Percentiles rank a stretch among this genome's conserved stretches.
Conservation (phyloP, 2,797 vertebrate genomes). For the Novumbra hubbsi region DNA sequence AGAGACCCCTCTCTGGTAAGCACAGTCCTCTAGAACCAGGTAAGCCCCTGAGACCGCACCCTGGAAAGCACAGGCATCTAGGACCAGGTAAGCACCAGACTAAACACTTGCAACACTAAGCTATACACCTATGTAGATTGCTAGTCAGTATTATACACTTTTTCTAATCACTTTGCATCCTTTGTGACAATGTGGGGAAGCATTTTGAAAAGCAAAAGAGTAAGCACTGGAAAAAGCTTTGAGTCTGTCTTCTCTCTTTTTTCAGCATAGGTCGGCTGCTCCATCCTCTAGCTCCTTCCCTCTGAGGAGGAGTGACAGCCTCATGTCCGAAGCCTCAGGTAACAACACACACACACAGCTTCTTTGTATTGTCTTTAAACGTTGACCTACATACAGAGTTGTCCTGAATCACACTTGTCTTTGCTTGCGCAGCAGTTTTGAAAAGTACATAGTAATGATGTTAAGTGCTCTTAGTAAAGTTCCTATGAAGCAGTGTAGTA, state of each 20-base stretch:
- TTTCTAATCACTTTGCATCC: neutral
- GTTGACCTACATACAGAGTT: neutral
- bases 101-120: neutral
- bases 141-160: neutral
- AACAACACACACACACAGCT: conserved; percentile 35
- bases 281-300: conserved; percentile 68
- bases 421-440: neutral
- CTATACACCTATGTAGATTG: neutral
- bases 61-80: conserved; percentile 46
- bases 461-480: neutral
- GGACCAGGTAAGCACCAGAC: conserved; percentile 59
- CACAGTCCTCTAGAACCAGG: conserved; percentile 58
- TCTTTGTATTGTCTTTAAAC: neutral
- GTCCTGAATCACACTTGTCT: neutral
- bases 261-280: conserved; percentile 71
- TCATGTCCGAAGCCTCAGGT: conserved; percentile 89
- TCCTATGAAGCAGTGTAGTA: neutral
- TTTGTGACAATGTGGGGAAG: neutral
- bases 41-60: conserved; percentile 45
- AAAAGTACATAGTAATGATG: neutral
- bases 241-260: conserved; percentile 38
- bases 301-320: conserved; percentile 81
- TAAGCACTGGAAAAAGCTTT: conserved; percentile 3
- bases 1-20: conserved; percentile 33
- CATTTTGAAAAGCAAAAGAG: neutral